Base-by-base conservation (phyloP, 2,888 invertebrate species). In the Drosophila monieri region DNA sequence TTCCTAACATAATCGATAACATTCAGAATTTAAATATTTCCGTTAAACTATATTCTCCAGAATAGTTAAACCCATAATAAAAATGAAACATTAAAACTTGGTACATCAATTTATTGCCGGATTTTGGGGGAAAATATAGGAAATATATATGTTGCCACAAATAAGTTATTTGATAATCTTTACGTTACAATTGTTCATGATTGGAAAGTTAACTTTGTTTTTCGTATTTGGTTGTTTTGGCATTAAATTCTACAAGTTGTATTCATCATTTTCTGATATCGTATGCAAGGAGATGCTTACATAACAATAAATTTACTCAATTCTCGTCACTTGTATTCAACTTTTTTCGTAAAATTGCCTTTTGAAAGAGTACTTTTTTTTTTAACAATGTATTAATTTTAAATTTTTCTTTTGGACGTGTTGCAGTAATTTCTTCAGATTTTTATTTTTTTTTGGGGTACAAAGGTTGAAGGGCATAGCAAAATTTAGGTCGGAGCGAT, bases 101-200 rank as follows among this genome's bases (percentile, higher is more conserved):
- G 51, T 64, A 64, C 62, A 64, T 51, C 64, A 62, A 64, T 78
- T 78, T 83, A 78, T 80, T 78, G 77, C 83, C 79, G 52, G 77
- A 52, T 59, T 51, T 30, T 14, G 49, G 48, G 64, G 32, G 32
- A 69, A 73, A 78, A 76, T 76, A 61, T 73, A 69, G 73, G 14
- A 61, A 60, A 49, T 37, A 41, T 62, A 62, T 60, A 49, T 62
- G 14, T 23, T 62, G 43, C 27, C 62, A 30, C 35, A 62, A 62
- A 62, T 62, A 15, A 62, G 27, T 23, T 30, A 51, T n/a, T 51
- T 51, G 21, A 46, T 62, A 51, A 51, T 62, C 21, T 51, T 62
- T 62, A 62, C 62, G 35, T 62, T 64, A 64, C 62, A 64, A 64
- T 51, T 64, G 44, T 64, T 62, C 49, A 37, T 61, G 49, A 23